phyloP scores from a whole-genome alignment of 2,888 invertebrate species.

The Hecatera dysodea region DNA sequence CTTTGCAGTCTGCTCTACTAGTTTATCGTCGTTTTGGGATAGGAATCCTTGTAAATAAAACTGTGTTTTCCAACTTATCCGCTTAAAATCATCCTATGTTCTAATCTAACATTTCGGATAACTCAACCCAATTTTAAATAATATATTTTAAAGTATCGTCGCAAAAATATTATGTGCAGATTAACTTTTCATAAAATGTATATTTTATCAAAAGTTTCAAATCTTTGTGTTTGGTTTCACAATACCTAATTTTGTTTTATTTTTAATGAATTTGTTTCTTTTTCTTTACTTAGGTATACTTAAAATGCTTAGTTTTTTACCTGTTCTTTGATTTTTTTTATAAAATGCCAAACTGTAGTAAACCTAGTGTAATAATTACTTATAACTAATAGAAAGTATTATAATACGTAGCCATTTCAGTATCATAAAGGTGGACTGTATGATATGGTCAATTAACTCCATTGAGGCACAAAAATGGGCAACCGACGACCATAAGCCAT shows the following conservation, averaged over 20 bases:
- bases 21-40: background rate
- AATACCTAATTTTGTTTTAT: conserved; percentile 3
- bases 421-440: conserved; percentile 73
- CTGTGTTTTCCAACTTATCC: conserved; percentile 25
- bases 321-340: conserved; percentile 68
- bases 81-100: conserved; percentile 6
- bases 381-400: conserved; percentile 78
- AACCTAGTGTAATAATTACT: conserved; percentile 66
- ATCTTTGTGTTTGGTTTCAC: no score
- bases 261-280: conserved; percentile 6
- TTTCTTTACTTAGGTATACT: conserved; percentile 6
- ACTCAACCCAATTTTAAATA: background rate
- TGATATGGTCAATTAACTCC: conserved; percentile 81
- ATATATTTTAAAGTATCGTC: conserved; percentile 24
- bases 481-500: conserved; percentile 46
- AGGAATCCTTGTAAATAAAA: conserved; percentile 22
- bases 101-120: conserved; percentile 23
- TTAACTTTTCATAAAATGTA: background rate
- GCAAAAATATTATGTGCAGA: conserved; percentile 15
- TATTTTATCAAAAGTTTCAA: conserved; percentile 1
- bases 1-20: conserved; percentile 5
- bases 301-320: conserved; percentile 32
- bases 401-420: conserved; percentile 75
- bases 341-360: conserved; percentile 79
- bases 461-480: conserved; percentile 72